phyloP scores from a whole-genome alignment of 2,113 vertebrate genomes.

The Pteruthius melanotis region DNA sequence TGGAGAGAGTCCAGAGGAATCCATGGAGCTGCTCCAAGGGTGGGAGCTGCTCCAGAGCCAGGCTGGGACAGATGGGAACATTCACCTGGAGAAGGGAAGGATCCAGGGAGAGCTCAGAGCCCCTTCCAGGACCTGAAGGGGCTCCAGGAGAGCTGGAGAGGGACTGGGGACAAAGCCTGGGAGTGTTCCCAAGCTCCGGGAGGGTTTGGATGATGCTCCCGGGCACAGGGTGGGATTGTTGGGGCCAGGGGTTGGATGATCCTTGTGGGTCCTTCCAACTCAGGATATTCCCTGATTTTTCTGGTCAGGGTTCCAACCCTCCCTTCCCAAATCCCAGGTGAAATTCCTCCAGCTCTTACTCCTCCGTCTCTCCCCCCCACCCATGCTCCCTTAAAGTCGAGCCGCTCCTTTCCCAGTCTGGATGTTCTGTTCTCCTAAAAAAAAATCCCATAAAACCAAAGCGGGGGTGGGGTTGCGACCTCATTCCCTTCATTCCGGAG shows the following conservation, averaged over 20 bases:
- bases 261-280: background rate
- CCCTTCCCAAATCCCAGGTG: background rate
- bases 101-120: accelerated
- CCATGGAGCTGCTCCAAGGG: background rate
- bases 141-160: background rate
- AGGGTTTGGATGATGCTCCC: too few relatives aligned
- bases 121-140: background rate
- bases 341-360: background rate
- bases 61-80: background rate
- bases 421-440: background rate
- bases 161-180: background rate
- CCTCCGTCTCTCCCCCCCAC: background rate
- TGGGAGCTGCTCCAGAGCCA: too few relatives aligned
- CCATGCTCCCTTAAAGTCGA: background rate
- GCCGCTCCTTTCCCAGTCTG: background rate
- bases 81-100: background rate
- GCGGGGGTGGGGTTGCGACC: background rate
- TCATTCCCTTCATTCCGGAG: background rate
- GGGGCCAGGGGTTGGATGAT: background rate
- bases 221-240: too few relatives aligned
- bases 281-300: background rate
- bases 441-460: background rate
- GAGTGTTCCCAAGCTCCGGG: too few relatives aligned
- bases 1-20: background rate
- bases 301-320: background rate